phyloP scores from a whole-genome alignment of 2,888 invertebrate genomes.

The Choreutis nemorana region DNA sequence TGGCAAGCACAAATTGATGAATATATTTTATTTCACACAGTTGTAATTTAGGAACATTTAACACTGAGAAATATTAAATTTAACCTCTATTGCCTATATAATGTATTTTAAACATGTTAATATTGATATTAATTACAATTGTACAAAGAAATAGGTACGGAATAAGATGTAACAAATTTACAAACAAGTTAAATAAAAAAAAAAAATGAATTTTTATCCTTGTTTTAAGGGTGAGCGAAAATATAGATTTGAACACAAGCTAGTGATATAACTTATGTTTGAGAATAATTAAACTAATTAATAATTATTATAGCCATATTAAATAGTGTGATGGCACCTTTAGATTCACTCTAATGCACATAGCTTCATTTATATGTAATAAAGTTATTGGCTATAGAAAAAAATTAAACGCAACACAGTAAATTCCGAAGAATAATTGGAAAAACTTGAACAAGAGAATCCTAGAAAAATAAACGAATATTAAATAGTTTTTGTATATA shows the following conservation, averaged over 20 bases:
- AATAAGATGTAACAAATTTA: conserved; percentile 21
- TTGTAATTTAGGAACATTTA: conserved; percentile 65
- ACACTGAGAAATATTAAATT: conserved; percentile 60
- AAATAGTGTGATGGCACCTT: conserved; percentile 53
- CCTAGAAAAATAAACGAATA: conserved; percentile 6
- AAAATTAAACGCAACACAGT: conserved; percentile 4
- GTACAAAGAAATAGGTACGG: conserved; percentile 36
- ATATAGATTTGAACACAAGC: conserved; percentile 49
- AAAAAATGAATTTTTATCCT: conserved; percentile 13
- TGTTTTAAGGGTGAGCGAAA: conserved; percentile 32
- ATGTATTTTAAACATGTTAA: conserved; percentile 38
- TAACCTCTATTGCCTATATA: conserved; percentile 44
- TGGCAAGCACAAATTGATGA: conserved; percentile 50
- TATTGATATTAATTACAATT: conserved; percentile 42
- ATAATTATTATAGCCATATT: conserved; percentile 40
- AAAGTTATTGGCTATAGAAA: no score
- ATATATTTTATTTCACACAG: conserved; percentile 38
- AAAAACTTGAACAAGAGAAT: conserved; percentile 5
- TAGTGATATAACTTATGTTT: conserved; percentile 34
- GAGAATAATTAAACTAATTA: conserved; percentile 33
- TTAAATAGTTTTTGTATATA: conserved; percentile 8
- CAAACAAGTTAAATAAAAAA: conserved; percentile 15
- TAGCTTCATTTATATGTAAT: conserved; percentile 22
- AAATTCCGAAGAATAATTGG: conserved; percentile 7
- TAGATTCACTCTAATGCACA: conserved; percentile 48